Evolutionary conservation across 1,140 invertebrate genomes (phyloP), one percentile per base, ranked within the genome.

Genomic region (Globodera rostochiensis): DNA sequence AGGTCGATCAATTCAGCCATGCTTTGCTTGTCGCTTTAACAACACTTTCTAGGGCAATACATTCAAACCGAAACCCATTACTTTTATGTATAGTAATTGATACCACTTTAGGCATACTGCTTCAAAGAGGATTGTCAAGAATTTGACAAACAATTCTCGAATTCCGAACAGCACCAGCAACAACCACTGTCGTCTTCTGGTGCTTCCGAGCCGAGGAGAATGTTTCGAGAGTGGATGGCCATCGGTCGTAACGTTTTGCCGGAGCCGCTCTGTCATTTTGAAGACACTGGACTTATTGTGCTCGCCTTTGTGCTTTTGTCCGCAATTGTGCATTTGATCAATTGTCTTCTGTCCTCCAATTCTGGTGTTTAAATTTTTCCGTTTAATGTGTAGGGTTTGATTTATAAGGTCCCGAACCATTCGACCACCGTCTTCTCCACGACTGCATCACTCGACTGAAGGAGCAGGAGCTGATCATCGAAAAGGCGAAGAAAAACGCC

Each of bases 401-500:
- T 69, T 71, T 73, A n/a, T 7, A 3, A 82, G 81, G 71, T 6
- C 81, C 64, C 4, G 81, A 82, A 25, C 36, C 67, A 53, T 49
- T 82, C 8, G 80, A 82, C 19, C 69, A 82, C 9, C 77, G 74
- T 11, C 60, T 82, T 6, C 46, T 82, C 6, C 81, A 82, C 64
- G 81, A 82, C 60, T 82, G 81, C 49, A 82, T 82, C 36, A 82
- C 81, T 11, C 81, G 81, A 46, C 64, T 82, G 47, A 82, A 82
- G 64, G 81, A 82, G 60, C 81, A 82, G 73, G 79, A 82, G 49
- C 13, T 82, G 36, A 78, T 78, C 70, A 78, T 78, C 21, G 77
- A 78, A 21, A 66, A 78, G 50, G 49, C 70, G 57, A 78, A 78
- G 25, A n/a, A 8, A 50, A 78, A 78, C 66, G 36, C 64, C 15